Conservation (phyloP, 2,888 invertebrate species). For the Coelinius sp. region DNA sequence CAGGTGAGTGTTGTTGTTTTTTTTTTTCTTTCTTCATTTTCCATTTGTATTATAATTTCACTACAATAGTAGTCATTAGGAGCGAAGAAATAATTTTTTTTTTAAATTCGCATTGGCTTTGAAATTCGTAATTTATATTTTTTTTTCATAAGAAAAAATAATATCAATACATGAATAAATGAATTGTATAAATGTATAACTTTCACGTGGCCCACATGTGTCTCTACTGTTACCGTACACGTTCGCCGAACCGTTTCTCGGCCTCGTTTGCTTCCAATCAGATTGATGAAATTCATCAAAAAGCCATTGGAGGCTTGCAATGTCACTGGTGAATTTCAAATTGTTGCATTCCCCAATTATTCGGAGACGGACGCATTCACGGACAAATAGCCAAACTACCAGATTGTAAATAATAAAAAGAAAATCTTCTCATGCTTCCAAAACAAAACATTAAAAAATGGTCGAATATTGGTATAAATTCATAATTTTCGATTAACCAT, state of each 20-base stretch:
- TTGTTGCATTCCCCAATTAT: too few relatives aligned
- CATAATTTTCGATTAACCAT: background rate
- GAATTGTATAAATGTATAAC: slow-evolving; percentile 51
- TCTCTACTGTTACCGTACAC: slow-evolving; percentile 46
- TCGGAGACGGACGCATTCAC: too few relatives aligned
- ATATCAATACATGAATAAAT: slow-evolving; percentile 2
- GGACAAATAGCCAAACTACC: too few relatives aligned
- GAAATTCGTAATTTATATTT: too few relatives aligned
- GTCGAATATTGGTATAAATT: too few relatives aligned
- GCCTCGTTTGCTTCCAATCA: slow-evolving; percentile 42
- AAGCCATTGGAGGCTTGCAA: background rate
- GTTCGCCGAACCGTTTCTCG: slow-evolving; percentile 44
- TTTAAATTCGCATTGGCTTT: too few relatives aligned
- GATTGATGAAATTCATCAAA: slow-evolving; percentile 39
- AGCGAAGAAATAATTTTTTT: too few relatives aligned
- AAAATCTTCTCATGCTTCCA: too few relatives aligned
- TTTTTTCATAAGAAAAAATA: background rate
- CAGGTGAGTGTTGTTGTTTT: slow-evolving; percentile 78
- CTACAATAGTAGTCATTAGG: too few relatives aligned
- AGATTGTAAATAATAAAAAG: too few relatives aligned
- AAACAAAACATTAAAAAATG: too few relatives aligned
- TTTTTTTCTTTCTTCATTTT: background rate
- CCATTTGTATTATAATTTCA: too few relatives aligned
- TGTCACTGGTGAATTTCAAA: background rate
- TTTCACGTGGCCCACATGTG: slow-evolving; percentile 68